Evolutionary conservation across 2,113 vertebrate species (phyloP), one percentile per base, ranked within the genome.

Genomic region (Diadophis punctatus): DNA sequence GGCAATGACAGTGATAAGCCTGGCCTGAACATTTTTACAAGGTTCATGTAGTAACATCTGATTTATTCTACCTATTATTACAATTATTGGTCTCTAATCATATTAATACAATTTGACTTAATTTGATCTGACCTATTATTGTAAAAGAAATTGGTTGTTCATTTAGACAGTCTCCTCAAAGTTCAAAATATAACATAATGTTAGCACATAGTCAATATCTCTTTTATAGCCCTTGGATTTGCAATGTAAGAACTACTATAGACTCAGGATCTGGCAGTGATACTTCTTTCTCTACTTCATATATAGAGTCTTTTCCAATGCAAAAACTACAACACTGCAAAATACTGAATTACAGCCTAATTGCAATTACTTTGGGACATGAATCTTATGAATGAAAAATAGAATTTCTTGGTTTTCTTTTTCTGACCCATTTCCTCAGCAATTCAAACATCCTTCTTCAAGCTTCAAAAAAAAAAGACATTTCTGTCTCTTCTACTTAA

Each of bases 351-450:
- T 96, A 86, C 89, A 51, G 14, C 86, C 27, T 95, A 95, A 94
- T 92, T 96, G 85, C 9, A 55, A 93, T 93, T 95, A 96, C 95
- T 96, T 94, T 92, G 68, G 86, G 91, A 88, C 43, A 94, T 94
- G 92, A 94, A 94, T 96, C 58, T 60, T 74, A 12, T 84, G 89
- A 39, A 95, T 55, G 85, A 68, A 93, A 92, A 96, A 94, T 88
- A 34, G 46, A 94, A 93, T 68, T 48, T 93, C 20, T 94, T 93
- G 95, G 91, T 94, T 94, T 93, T 93, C 12, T 91, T 58, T 58
- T 91, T 95, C 92, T 94, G 22, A 92, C 91, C 95, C 90, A 95
- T 94, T 34, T 51, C 18, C 52, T 93, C 95, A 87, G 87, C 93
- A 95, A 9, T 93, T 95, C 95, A 89, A 23, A 46, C 93, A 88